These are phyloP conservation scores for Pseudococcus jackbeardsleyi DNA, from an alignment of 2,888 invertebrate species.

Conservation along the genomic window DNA sequence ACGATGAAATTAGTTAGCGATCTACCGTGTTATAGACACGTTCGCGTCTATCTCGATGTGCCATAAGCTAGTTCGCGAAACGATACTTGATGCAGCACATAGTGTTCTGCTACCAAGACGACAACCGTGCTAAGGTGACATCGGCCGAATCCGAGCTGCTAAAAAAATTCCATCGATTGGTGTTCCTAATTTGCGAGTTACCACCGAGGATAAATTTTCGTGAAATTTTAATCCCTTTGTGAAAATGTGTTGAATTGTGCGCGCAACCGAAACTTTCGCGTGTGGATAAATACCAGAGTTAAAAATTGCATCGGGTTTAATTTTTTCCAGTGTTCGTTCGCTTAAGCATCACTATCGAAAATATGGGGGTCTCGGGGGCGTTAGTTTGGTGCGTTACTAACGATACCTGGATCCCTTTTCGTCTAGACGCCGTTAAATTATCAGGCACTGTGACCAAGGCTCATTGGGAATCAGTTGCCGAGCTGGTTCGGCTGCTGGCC, in stretches of 20 bases:
- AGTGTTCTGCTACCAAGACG: neutral
- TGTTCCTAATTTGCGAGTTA: no score
- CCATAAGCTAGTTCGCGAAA: slow-evolving; percentile 8
- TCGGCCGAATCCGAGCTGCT: neutral
- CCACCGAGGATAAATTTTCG: no score
- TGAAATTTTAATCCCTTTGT: no score
- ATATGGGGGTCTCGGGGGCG: slow-evolving; percentile 68
- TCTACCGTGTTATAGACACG: slow-evolving; percentile 47
- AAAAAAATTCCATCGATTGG: no score
- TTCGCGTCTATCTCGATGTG: slow-evolving; percentile 14
- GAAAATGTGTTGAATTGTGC: no score
- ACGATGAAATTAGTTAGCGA: slow-evolving; percentile 59
- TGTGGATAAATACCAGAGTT: no score
- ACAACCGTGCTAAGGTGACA: neutral
- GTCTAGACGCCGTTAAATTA: slow-evolving; percentile 77
- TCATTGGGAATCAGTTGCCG: slow-evolving; percentile 77
- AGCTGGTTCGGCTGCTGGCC: slow-evolving; percentile 77
- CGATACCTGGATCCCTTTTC: slow-evolving; percentile 78
- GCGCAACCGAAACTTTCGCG: no score
- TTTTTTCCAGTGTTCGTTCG: neutral
- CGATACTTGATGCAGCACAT: neutral
- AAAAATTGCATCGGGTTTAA: no score
- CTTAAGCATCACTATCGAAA: neutral
- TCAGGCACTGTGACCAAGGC: slow-evolving; percentile 78
- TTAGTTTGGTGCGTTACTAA: slow-evolving; percentile 80